Percentiles rank a stretch among this genome's conserved stretches.
Evolutionary conservation across 1,140 invertebrate genomes (phyloP).

Genomic region (Drosophila kikkawai): DNA sequence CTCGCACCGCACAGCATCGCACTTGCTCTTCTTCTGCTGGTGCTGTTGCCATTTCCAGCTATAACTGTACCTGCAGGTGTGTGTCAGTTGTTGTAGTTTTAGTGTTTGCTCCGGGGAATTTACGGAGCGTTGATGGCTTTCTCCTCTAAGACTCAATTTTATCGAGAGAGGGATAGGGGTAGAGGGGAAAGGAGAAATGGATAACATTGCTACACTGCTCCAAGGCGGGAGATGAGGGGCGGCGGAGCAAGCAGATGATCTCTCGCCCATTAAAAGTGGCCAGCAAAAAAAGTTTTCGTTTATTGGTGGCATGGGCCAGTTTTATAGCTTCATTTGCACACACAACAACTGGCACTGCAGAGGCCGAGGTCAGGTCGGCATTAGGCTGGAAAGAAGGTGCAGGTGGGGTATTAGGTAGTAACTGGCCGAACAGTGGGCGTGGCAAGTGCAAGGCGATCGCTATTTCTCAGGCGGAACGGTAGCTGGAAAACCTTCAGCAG

Average conservation of each 20-base stretch:
- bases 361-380: conserved; percentile 37
- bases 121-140: conserved; percentile 75
- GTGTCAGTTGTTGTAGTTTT: conserved; percentile 51
- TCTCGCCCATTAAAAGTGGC: conserved; percentile 66
- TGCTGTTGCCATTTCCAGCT: conserved; percentile 12
- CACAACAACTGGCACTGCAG: conserved; percentile 32
- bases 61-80: conserved; percentile 60
- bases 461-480: conserved; percentile 18
- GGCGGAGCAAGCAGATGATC: conserved; percentile 35
- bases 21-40: conserved; percentile 30
- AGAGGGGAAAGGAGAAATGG: background rate
- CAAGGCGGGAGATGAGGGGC: background rate
- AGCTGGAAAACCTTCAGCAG: conserved; percentile 9
- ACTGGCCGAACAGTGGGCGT: conserved; percentile 21
- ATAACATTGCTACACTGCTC: conserved; percentile 51
- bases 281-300: conserved; percentile 61
- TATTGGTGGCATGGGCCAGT: conserved; percentile 66
- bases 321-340: conserved; percentile 77
- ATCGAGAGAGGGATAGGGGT: conserved; percentile 1
- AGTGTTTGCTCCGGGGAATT: conserved; percentile 63
- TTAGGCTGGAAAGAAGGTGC: conserved; percentile 4
- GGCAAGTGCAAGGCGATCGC: conserved; percentile 28
- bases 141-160: conserved; percentile 49
- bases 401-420: too few relatives aligned
- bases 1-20: conserved; percentile 57